phyloP scores from a whole-genome alignment of 2,797 vertebrate species.

The Cyprinella venusta region DNA sequence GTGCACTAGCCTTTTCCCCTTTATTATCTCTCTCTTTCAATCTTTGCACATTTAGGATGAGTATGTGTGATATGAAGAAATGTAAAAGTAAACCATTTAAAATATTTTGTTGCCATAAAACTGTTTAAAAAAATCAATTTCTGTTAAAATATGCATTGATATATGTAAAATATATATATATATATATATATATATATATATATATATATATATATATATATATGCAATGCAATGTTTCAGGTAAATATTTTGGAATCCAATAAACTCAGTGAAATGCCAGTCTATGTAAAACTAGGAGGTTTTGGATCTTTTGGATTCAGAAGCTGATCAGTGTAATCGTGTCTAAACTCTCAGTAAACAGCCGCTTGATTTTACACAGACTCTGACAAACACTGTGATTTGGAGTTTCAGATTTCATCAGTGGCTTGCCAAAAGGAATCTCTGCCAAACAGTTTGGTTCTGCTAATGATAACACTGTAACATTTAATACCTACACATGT shows the following conservation, averaged over 20 bases:
- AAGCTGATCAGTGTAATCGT: conserved; percentile 38
- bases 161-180: not conserved
- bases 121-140: not conserved
- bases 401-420: conserved; percentile 55
- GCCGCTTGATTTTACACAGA: conserved; percentile 22
- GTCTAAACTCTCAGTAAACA: conserved; percentile 51
- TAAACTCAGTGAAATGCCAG: not conserved
- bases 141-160: not conserved
- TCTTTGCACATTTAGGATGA: not conserved
- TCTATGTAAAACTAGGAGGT: conserved; percentile 1
- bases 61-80: not conserved
- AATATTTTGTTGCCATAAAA: not conserved
- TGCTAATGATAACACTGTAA: conserved; percentile 58
- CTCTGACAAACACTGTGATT: conserved; percentile 55
- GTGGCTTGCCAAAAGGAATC: conserved; percentile 45
- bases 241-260: not conserved
- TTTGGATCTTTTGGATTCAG: conserved; percentile 34
- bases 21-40: conserved; percentile 15
- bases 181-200: not conserved
- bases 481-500: conserved; percentile 43
- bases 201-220: not conserved
- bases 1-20: conserved; percentile 90
- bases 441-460: conserved; percentile 49
- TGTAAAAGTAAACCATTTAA: not conserved
- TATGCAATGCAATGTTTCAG: not conserved